Percentiles rank a stretch among this genome's conserved stretches.
Evolutionary conservation across 1,140 invertebrate genomes (phyloP).

Genomic region (Parasteatoda tepidariorum): DNA sequence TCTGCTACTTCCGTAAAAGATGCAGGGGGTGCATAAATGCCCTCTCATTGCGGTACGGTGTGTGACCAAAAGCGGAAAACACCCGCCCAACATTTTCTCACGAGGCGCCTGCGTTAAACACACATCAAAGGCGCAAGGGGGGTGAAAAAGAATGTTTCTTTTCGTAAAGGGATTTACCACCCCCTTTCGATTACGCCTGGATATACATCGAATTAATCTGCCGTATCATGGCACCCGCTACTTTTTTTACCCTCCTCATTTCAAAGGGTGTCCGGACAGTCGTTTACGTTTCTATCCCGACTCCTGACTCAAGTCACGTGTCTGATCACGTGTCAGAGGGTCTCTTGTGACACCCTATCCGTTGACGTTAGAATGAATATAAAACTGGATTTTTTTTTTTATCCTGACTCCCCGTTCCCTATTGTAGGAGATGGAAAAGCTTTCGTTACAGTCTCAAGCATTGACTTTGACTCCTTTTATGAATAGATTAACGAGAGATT

Average conservation of each 20-base stretch:
- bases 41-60: slow-evolving; percentile 37
- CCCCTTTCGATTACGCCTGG: slow-evolving; percentile 42
- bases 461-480: neutral
- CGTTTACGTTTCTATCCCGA: slow-evolving; percentile 43
- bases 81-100: slow-evolving; percentile 49
- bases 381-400: neutral
- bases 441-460: slow-evolving; percentile 10
- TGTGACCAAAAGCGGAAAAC: slow-evolving; percentile 53
- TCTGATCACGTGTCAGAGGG: neutral
- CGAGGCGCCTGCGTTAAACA: slow-evolving; percentile 23
- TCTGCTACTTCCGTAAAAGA: neutral
- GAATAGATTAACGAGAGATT: neutral
- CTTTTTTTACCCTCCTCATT: neutral
- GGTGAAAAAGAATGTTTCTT: neutral
- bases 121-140: neutral
- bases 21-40: slow-evolving; percentile 32
- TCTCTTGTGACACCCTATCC: neutral
- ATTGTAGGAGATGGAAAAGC: neutral
- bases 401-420: neutral
- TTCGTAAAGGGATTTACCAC: slow-evolving; percentile 11
- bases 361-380: slow-evolving; percentile 12
- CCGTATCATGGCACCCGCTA: slow-evolving; percentile 16
- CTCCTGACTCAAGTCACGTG: slow-evolving; percentile 32
- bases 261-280: neutral
- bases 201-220: slow-evolving; percentile 44